Evolutionary conservation across 2,797 vertebrate species (phyloP).

Genomic region (Microcaecilia unicolor): DNA sequence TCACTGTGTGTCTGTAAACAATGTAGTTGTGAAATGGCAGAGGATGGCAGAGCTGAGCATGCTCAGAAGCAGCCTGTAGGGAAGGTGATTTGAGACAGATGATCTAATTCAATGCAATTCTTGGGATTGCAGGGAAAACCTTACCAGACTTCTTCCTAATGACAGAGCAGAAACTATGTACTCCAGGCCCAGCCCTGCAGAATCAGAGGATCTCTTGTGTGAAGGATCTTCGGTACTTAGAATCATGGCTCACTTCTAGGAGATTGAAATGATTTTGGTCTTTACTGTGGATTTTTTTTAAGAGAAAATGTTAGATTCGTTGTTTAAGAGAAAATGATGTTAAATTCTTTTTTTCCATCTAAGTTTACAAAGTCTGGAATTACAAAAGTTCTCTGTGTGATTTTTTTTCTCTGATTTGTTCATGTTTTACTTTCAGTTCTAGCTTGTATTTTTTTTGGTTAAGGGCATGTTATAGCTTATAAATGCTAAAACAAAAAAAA

Average conservation of each 20-base stretch:
- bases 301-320: not conserved
- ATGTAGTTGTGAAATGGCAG: conserved; percentile 83
- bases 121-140: conserved; percentile 49
- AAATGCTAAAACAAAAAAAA: too few relatives aligned
- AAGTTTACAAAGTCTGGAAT: conserved; percentile 36
- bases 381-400: conserved; percentile 1
- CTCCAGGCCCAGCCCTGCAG: conserved; percentile 33
- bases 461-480: too few relatives aligned
- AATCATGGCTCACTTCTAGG: conserved; percentile 22
- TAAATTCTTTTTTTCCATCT: conserved; percentile 15
- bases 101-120: conserved; percentile 57
- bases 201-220: conserved; percentile 29
- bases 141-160: conserved; percentile 43
- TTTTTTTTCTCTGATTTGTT: not conserved
- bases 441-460: too few relatives aligned
- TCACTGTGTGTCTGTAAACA: conserved; percentile 70
- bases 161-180: conserved; percentile 42
- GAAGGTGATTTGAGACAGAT: conserved; percentile 56
- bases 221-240: conserved; percentile 21
- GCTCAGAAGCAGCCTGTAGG: conserved; percentile 70
- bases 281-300: not conserved
- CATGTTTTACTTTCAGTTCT: too few relatives aligned
- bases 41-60: conserved; percentile 58
- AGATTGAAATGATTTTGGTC: conserved; percentile 35
- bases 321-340: too few relatives aligned